Base-by-base conservation (phyloP, 2,113 vertebrate genomes). In the Chaetorhynchus papuensis region DNA sequence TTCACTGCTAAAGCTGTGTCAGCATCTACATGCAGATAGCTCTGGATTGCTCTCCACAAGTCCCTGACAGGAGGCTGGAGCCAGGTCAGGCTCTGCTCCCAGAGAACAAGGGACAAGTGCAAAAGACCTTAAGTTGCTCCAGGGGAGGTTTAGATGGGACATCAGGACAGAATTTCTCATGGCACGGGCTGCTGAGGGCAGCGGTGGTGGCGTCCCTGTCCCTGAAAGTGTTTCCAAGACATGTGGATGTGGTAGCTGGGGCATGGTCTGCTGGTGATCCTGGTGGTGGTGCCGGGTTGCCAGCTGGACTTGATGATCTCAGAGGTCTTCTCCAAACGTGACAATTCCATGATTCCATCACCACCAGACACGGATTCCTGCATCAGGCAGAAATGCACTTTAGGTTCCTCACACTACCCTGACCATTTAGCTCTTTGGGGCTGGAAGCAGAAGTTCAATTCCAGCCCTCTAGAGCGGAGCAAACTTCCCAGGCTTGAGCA, bases 241-340 rank as follows among this genome's bases (percentile, higher is more conserved):
- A 3, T 1, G 3, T 21, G 49, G 47, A 12, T 14, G 26, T 64
- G 49, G 16, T 13, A 30, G 7, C 0, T 54, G 41, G 26, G 49
- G 17, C 19, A 2, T 16, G 28, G 28, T 11, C 20, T 54, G 27
- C 8, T 33, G 63, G 27, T 20, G n/a, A 27, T 17, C 49, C 49
- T 33, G 33, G 18, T 11, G 27, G 14, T 42, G 64, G 30, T 39
- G 49, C 28, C 6, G 6, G 15, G 7, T 9, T 41, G 13, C 24
- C 41, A 47, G 41, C 16, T 56, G 31, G 66, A 7, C 26, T 8
- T 2, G 11, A 8, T 23, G 10, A 8, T 39, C 77, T 37, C 52
- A 30, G 60, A 81, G 19, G 12, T 59, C 44, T 52, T 24, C 44
- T 52, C 37, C 33, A 59, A 59, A 44, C 2, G 2, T 4, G 11